Base-by-base conservation (phyloP, 2,113 vertebrate species). In the Chascanopsetta lugubris region DNA sequence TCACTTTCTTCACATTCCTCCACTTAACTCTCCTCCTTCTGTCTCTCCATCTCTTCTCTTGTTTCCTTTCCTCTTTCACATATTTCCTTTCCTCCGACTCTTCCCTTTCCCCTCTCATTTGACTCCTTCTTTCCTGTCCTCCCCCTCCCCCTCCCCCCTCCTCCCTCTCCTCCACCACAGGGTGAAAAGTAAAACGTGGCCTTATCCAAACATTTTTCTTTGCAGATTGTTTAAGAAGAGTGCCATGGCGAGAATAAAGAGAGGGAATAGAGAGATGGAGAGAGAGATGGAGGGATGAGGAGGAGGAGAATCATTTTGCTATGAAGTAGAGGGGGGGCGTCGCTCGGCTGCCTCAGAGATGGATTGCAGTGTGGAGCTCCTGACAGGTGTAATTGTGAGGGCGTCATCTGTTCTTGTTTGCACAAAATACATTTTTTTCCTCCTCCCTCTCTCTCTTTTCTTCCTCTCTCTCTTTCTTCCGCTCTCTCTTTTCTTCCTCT, bases 371-470 rank as follows among this genome's bases (percentile, higher is more conserved):
- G 94, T 94, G 90, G 94, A 95, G 95, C 95, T 96, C 95, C 95
- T 98, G 96, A 98, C 96, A 98, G 96, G 95, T 97, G 97, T 98
- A 98, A 99, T 99, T 98, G 97, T 96, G 93, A 95, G 94, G 95
- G 96, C 95, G 95, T 99, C 97, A 97, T 99, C 96, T 98, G 97
- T 96, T 96, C 97, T 97, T 98, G 96, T 99, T 98, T 98, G 96
- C 95, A 96, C 95, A 97, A 97, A 98, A 97, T 97, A 96, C 94
- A 96, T 98, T 98, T 97, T 96, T 89, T 75, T 25, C n/a, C 22
- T 13, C 17, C 43, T 46, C 2, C 7, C 3, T n/a, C 15, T 47
- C 34, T 47, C 55, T 67, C 65, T 69, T 64, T 68, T 71, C 25
- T 75, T 56, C 69, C 40, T 34, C 3, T 3, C 3, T 38, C 27